Conservation (phyloP, 2,113 vertebrate species). For the Tetrax tetrax region DNA sequence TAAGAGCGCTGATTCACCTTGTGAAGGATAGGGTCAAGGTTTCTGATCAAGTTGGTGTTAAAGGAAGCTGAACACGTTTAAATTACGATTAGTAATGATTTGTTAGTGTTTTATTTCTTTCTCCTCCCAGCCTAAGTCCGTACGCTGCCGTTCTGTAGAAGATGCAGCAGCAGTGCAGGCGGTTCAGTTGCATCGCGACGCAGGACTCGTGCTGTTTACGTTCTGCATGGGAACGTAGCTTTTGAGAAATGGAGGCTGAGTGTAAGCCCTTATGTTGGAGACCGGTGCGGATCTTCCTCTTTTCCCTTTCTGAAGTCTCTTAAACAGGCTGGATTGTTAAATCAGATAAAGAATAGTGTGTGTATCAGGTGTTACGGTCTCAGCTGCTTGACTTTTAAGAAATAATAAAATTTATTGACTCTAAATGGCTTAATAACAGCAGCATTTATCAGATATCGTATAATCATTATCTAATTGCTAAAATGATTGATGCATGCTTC, state of each 20-base stretch:
- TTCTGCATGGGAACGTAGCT: background rate
- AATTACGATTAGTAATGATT: background rate
- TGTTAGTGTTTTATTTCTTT: background rate
- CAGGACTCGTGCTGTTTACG: fast-evolving
- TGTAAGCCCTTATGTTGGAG: background rate
- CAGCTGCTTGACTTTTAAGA: background rate
- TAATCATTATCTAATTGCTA: background rate
- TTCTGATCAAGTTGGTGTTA: background rate
- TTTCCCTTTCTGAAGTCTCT: background rate
- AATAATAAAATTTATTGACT: background rate
- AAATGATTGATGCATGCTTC: background rate
- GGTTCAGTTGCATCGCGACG: background rate
- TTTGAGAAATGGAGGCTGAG: background rate
- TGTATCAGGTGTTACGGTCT: fast-evolving
- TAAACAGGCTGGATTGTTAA: fast-evolving
- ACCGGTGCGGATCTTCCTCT: background rate
- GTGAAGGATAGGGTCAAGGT: background rate
- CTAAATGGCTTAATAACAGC: background rate
- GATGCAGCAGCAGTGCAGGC: background rate
- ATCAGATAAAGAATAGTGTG: background rate
- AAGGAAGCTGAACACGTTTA: background rate
- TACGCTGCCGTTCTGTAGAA: fast-evolving
- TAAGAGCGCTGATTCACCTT: constrained; percentile 18
- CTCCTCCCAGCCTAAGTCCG: fast-evolving
- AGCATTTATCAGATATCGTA: background rate